A percentile compares a stretch with the other conserved stretches of the same genome.
These are phyloP conservation scores for Rhinopithecus roxellana DNA, from an alignment of 2,113 vertebrate genomes.

Conservation along the genomic window DNA sequence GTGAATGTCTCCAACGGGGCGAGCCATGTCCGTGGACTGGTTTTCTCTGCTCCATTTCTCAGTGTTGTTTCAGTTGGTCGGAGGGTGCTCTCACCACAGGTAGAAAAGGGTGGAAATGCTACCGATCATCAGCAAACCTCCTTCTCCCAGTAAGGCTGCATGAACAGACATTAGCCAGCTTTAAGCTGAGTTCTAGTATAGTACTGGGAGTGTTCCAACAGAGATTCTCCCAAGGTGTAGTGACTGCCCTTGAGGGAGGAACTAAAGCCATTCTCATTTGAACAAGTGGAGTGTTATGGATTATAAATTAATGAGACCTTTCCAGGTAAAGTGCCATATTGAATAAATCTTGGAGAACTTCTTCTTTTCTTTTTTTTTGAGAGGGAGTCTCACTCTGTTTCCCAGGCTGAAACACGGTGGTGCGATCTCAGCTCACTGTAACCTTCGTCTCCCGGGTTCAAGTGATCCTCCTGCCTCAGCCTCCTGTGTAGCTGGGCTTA, in stretches of 20 bases:
- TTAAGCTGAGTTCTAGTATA: background rate
- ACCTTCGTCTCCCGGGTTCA: too few species aligned
- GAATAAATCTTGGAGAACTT: background rate
- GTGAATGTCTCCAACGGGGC: background rate
- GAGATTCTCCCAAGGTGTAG: background rate
- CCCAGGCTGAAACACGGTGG: too few species aligned
- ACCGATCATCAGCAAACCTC: background rate
- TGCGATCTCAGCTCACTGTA: too few species aligned
- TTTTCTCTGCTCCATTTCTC: slow-evolving; percentile 41
- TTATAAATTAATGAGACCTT: background rate
- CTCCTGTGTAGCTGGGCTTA: too few species aligned
- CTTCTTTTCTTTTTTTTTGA: too few species aligned
- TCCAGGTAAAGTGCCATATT: background rate
- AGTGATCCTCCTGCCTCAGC: too few species aligned
- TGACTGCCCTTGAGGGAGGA: background rate
- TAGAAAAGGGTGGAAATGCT: background rate
- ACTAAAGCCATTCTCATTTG: background rate
- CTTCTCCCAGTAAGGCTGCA: background rate
- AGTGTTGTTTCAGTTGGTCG: slow-evolving; percentile 41
- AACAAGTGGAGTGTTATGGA: background rate
- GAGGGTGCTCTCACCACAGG: background rate
- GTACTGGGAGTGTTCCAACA: background rate
- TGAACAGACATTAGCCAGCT: background rate
- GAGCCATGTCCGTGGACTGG: slow-evolving; percentile 36
- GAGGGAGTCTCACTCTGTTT: too few species aligned